Conservation (phyloP, 30 jellyfish, hydroid and myxozoan species). For the Cassiopea andromeda region DNA sequence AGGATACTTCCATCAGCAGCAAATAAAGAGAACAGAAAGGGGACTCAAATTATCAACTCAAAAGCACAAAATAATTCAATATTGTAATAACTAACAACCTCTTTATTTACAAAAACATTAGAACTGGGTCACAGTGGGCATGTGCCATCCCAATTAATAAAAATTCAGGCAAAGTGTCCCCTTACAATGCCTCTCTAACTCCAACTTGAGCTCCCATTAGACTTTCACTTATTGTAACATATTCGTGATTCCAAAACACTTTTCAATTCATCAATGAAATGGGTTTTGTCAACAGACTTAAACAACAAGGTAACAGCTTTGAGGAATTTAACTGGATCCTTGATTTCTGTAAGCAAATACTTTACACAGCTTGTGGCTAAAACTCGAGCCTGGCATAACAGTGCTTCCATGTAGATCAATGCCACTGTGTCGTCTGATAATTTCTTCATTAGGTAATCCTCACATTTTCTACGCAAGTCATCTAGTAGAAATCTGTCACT, state of each 20-base stretch:
- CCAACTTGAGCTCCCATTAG: no score
- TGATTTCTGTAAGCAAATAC: constrained; percentile 20
- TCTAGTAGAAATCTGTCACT: constrained; percentile 82
- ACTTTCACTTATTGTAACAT: not conserved
- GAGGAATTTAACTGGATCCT: constrained; percentile 27
- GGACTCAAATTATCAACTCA: no score
- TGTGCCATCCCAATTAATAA: no score
- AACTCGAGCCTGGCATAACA: constrained; percentile 12
- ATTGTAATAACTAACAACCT: no score
- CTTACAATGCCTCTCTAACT: no score
- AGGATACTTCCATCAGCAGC: no score
- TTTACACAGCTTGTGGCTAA: constrained; percentile 17
- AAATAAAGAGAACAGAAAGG: no score
- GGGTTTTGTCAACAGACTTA: constrained; percentile 16
- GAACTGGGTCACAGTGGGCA: no score
- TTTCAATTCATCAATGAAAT: constrained; percentile 4
- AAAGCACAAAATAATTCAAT: no score
- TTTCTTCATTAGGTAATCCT: constrained; percentile 22
- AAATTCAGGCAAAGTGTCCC: no score
- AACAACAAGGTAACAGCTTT: not conserved
- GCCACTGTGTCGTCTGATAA: constrained; percentile 57
- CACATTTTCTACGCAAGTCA: constrained; percentile 66
- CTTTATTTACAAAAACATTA: no score
- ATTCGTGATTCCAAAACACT: constrained; percentile 12
- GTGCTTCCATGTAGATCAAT: constrained; percentile 46